phyloP scores from a whole-genome alignment of 2,797 vertebrate species.

The Mareca penelope region DNA sequence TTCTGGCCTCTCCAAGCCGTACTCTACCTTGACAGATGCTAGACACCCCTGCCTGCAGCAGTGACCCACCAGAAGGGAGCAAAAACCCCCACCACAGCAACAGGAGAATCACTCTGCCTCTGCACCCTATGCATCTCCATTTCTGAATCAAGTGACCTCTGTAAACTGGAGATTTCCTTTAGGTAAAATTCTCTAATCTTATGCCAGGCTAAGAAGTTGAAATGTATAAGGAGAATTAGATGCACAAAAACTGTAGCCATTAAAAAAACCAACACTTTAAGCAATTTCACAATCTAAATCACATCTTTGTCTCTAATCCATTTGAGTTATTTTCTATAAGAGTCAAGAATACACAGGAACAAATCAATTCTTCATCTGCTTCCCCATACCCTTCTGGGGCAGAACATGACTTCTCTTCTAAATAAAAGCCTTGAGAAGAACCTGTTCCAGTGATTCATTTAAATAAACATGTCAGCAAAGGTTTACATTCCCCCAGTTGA shows the following conservation, averaged over 20 bases:
- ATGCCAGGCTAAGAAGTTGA: neutral
- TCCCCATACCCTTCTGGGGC: neutral
- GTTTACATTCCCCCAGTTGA: neutral
- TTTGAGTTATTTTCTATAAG: neutral
- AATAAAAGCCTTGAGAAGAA: neutral
- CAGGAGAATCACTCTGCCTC: neutral
- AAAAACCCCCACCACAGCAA: accelerated
- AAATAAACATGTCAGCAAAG: neutral
- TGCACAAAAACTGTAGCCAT: neutral
- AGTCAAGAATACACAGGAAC: neutral
- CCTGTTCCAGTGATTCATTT: neutral
- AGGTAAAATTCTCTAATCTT: neutral
- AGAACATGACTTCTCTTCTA: neutral
- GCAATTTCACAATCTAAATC: neutral
- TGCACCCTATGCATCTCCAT: neutral
- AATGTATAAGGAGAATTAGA: neutral
- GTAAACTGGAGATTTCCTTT: neutral
- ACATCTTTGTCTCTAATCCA: neutral
- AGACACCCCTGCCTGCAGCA: neutral
- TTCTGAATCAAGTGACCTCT: neutral
- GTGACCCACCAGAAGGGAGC: neutral
- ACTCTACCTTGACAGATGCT: accelerated
- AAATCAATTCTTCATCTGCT: neutral
- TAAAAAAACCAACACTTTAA: neutral
- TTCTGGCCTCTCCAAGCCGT: neutral